Evolutionary conservation across 2,113 vertebrate species (phyloP).

Genomic region (Misgurnus mizolepis): DNA sequence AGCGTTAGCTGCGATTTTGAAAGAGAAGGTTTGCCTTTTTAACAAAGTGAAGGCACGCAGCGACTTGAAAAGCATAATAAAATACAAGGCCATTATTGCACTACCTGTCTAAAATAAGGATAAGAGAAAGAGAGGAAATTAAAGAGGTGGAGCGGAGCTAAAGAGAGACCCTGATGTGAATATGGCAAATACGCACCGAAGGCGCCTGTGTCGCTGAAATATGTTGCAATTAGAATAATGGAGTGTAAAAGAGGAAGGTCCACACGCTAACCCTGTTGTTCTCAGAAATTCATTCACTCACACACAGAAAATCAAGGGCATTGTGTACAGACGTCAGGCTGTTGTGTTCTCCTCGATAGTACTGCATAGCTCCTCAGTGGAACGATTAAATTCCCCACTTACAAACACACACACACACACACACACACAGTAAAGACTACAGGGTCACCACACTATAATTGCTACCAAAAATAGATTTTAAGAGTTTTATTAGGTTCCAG

Average conservation of each 20-base stretch:
- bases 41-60: not conserved
- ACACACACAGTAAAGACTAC: conserved; percentile 29
- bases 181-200: conserved; percentile 10
- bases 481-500: conserved; percentile 41
- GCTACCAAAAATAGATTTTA: conserved; percentile 44
- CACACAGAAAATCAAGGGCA: conserved; percentile 34
- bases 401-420: conserved; percentile 26
- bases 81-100: conserved; percentile 19
- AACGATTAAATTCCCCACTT: conserved; percentile 12
- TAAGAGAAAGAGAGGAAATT: not conserved
- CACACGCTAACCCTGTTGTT: conserved; percentile 7
- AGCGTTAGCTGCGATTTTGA: not conserved
- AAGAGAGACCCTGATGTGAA: conserved; percentile 23
- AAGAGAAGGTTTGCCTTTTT: not conserved
- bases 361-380: conserved; percentile 29
- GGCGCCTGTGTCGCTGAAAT: conserved; percentile 41
- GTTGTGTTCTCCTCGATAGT: conserved; percentile 23
- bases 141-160: conserved; percentile 4
- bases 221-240: conserved; percentile 50
- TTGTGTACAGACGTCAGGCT: conserved; percentile 18
- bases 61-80: not conserved
- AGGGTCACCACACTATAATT: conserved; percentile 35
- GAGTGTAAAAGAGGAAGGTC: not conserved
- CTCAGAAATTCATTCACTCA: conserved; percentile 3
- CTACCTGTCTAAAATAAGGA: conserved; percentile 7